Base-by-base conservation (phyloP, 2,113 vertebrate species). In the Pyrgilauda ruficollis region DNA sequence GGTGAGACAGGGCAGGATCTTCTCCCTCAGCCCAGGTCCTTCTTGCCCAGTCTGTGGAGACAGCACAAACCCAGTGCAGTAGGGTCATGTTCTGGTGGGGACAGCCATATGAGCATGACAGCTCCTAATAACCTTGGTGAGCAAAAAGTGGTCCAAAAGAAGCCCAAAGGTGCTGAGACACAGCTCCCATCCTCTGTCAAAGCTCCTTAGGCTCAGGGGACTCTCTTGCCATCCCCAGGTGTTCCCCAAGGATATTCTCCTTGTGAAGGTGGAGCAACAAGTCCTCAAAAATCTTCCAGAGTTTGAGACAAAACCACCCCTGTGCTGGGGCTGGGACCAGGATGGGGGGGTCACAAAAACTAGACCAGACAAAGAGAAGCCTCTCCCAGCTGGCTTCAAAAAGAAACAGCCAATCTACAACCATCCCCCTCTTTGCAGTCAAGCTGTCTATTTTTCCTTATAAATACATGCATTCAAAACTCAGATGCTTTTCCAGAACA, bases 81-180 rank as follows among this genome's bases (percentile, higher is more conserved):
- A 47, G 46, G 15, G 43, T 20, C 53, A 76, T 22, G 58, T 37
- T 47, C 37, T 58, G 70, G 56, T 31, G 73, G 39, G 39, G 24
- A 28, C 30, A 86, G 46, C 11, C 31, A 37, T 26, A n/a, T 0
- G 3, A 88, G 19, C 1, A 0, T 23, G 44, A 31, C 30, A 63
- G 53, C 18, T 64, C 55, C 61, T 1, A 0, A 27, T 28, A 55
- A 49, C 15, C n/a, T 69, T 19, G 6, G 31, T 43, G 52, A 64
- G 84, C 26, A 82, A 78, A 93, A 67, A 14, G 21, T 7, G 11
- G 10, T 53, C 49, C 76, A 53, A 66, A 80, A 86, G 76, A 39
- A 76, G 4, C 43, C 27, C 27, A 43, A 4, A 77, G 46, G 22
- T 12, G 6, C 37, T 35, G 47, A 62, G 72, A 59, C 20, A 23